Conservation (phyloP, 2,888 invertebrate species). For the Drosophila anceps region DNA sequence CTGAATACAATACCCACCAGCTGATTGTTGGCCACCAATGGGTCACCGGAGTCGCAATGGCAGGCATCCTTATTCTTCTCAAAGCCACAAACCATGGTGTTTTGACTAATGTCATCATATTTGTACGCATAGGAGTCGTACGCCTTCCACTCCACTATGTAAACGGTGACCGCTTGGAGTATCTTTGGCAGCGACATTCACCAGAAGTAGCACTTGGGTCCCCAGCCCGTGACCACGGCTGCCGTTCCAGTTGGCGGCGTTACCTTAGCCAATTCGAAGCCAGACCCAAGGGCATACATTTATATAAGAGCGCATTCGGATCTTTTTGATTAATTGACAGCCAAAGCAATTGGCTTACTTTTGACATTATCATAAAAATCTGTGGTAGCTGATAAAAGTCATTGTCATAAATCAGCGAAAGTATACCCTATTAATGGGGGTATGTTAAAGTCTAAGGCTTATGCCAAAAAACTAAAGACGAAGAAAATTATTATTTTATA, state of each 20-base stretch:
- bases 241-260: conserved; percentile 69
- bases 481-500: no score
- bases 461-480: no score
- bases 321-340: neutral
- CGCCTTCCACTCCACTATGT: conserved; percentile 49
- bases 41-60: conserved; percentile 83
- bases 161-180: conserved; percentile 66
- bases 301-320: conserved; percentile 23
- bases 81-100: conserved; percentile 80
- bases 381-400: no score
- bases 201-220: conserved; percentile 65
- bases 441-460: neutral
- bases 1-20: conserved; percentile 84
- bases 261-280: conserved; percentile 62
- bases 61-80: conserved; percentile 75
- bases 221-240: conserved; percentile 83
- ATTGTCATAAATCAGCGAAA: neutral
- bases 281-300: conserved; percentile 13
- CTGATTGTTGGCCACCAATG: conserved; percentile 62
- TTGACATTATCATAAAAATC: conserved; percentile 24
- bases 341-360: neutral
- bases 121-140: conserved; percentile 63
- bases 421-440: neutral
- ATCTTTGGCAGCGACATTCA: conserved; percentile 44
- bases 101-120: conserved; percentile 58